Percentiles rank a stretch among this genome's conserved stretches.
phyloP scores from a whole-genome alignment of 2,797 vertebrate genomes.

The Chloroceryle inda region DNA sequence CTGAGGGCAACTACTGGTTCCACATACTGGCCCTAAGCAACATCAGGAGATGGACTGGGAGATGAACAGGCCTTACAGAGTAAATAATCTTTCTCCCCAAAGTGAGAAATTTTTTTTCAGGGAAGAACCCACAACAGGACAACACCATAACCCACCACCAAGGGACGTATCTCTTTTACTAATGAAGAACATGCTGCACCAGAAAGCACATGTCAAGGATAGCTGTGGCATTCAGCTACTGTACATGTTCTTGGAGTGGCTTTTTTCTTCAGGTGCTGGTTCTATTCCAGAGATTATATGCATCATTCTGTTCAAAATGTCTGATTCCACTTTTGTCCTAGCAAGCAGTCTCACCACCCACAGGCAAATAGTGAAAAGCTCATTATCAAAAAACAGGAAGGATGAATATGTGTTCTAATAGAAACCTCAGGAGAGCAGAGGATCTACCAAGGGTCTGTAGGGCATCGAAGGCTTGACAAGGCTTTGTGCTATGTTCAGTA shows the following conservation, averaged over 20 bases:
- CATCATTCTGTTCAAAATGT: background rate
- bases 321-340: background rate
- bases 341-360: background rate
- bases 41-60: background rate
- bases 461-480: background rate
- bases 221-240: background rate
- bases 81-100: background rate
- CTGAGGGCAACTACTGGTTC: background rate
- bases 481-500: background rate
- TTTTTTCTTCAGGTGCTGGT: background rate
- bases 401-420: background rate
- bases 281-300: background rate
- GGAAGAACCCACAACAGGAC: background rate
- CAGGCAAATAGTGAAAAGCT: background rate
- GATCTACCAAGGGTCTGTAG: background rate
- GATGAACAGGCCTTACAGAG: background rate
- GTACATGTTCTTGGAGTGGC: background rate
- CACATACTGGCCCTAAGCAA: background rate
- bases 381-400: constrained; percentile 29
- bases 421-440: background rate
- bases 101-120: background rate
- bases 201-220: background rate
- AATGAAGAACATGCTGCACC: background rate
- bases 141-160: background rate
- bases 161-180: background rate